A percentile compares a stretch with the other conserved stretches of the same genome.
These are phyloP conservation scores for Podabrus alpinus DNA, from an alignment of 2,888 invertebrate genomes.

Conservation along the genomic window DNA sequence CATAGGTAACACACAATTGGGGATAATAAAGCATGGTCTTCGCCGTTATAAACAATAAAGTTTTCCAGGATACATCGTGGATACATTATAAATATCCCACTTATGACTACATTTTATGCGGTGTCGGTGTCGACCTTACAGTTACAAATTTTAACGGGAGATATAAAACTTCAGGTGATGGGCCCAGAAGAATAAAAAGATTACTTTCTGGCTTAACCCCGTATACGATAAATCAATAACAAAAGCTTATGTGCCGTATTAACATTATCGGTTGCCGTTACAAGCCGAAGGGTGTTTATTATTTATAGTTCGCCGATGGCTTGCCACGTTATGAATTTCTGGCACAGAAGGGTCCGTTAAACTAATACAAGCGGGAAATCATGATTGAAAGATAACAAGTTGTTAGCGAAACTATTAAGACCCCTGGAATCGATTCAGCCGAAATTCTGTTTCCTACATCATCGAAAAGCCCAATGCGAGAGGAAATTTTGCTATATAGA, in stretches of 20 bases:
- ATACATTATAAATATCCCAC: constrained; percentile 8
- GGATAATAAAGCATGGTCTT: constrained; percentile 13
- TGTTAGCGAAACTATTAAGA: not conserved
- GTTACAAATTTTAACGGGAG: not conserved
- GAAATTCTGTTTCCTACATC: not conserved
- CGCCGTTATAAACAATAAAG: constrained; percentile 13
- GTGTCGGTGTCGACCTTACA: not conserved
- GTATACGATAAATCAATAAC: not conserved
- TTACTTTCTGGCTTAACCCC: not conserved
- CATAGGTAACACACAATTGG: constrained; percentile 6
- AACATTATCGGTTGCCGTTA: not conserved
- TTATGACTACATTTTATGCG: not conserved
- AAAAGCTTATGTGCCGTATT: not conserved
- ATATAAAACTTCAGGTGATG: not conserved
- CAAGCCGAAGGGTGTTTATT: not conserved
- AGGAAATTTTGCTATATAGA: not conserved
- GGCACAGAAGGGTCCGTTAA: constrained; percentile 5
- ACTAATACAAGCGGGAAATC: constrained; percentile 2
- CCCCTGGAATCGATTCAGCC: not conserved
- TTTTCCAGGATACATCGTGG: not conserved
- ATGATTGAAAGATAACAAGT: constrained; percentile 8
- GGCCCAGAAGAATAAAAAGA: not conserved
- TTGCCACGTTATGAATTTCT: not conserved
- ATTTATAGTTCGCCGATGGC: not conserved
- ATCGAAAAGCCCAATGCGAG: not conserved